Percentiles rank a stretch among this genome's conserved stretches.
Conservation (phyloP, 2,113 vertebrate genomes). For the Lynx canadensis region DNA sequence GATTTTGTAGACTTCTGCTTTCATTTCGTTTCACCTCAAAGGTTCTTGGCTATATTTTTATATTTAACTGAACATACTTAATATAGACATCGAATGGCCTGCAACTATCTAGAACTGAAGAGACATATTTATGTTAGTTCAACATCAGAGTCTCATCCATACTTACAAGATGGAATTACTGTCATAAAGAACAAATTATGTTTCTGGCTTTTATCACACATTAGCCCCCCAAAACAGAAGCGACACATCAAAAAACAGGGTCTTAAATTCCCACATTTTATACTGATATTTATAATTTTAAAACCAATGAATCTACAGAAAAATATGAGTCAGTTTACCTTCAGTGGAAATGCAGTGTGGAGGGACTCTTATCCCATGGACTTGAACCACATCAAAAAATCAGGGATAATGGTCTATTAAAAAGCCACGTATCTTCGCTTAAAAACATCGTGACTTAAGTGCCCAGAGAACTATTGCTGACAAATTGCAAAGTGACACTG, state of each 20-base stretch:
- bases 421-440: neutral
- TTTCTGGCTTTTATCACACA: neutral
- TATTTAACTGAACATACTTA: neutral
- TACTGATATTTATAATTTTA: neutral
- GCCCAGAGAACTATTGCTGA: neutral
- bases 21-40: constrained; percentile 4
- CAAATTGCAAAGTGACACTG: neutral
- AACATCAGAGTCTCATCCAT: neutral
- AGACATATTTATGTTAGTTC: neutral
- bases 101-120: neutral
- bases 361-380: neutral
- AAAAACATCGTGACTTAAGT: neutral
- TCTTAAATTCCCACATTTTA: neutral
- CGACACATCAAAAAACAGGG: neutral
- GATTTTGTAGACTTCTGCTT: neutral
- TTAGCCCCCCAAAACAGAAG: neutral
- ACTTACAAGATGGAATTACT: neutral
- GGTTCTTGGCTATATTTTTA: neutral
- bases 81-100: neutral
- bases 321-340: neutral
- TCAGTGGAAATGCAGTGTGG: neutral
- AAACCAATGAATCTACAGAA: neutral
- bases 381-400: neutral
- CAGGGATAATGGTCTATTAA: neutral
- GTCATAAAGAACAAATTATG: neutral